Conservation (phyloP, 2,113 vertebrate genomes). For the Eublepharis macularius region DNA sequence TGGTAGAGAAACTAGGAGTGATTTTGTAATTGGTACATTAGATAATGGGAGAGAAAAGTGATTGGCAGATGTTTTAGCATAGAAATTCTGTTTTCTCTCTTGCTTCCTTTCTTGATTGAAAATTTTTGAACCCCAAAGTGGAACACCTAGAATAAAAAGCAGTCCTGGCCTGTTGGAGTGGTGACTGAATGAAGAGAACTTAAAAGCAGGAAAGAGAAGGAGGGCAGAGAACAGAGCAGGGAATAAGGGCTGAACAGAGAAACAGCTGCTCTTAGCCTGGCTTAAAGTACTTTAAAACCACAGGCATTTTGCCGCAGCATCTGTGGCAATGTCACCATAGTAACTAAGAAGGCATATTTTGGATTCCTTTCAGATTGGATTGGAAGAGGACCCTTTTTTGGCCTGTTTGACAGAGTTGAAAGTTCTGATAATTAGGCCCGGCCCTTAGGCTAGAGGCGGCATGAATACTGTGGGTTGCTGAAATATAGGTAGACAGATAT, state of each 20-base stretch:
- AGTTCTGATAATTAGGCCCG: no score
- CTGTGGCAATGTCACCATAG: no score
- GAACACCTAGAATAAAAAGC: neutral
- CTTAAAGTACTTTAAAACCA: neutral
- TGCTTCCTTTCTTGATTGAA: neutral
- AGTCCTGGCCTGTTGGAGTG: no score
- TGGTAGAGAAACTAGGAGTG: neutral
- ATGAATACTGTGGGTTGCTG: no score
- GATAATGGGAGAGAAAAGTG: neutral
- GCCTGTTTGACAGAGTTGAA: no score
- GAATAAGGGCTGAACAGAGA: neutral
- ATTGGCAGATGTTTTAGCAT: neutral
- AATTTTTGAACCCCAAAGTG: neutral
- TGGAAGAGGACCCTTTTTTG: no score
- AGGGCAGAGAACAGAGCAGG: neutral
- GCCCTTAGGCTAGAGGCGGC: no score
- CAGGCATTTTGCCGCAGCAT: no score
- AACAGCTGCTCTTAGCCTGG: neutral
- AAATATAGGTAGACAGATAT: no score
- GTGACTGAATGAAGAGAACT: neutral
- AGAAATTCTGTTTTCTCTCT: neutral
- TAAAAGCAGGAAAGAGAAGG: neutral
- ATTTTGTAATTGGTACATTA: neutral
- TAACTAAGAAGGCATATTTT: no score
- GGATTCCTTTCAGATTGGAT: no score